Conservation (phyloP, 2,888 invertebrate species). For the Atrina japonica region DNA sequence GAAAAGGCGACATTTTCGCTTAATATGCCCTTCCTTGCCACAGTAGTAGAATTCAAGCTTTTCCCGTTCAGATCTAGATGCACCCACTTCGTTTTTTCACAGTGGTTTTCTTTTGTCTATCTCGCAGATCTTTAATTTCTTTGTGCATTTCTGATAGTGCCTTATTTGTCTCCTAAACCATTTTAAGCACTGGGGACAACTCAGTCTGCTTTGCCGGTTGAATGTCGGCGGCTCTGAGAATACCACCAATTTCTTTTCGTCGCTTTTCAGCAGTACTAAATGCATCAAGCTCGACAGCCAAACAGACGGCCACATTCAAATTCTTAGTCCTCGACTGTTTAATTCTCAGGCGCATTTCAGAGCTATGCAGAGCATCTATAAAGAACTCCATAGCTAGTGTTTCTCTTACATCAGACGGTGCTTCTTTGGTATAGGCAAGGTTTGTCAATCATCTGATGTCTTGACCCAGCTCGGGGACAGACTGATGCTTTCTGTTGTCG, state of each 20-base stretch:
- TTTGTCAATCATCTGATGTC: no score
- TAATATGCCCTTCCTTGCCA: no score
- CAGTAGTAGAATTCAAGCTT: no score
- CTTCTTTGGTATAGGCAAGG: no score
- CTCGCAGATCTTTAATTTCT: not conserved
- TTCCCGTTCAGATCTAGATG: not conserved
- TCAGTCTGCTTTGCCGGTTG: not conserved
- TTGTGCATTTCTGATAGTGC: not conserved
- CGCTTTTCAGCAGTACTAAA: slow-evolving; percentile 18
- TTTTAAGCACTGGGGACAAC: no score
- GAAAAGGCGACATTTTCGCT: no score
- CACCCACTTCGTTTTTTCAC: not conserved
- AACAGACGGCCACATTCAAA: slow-evolving; percentile 5
- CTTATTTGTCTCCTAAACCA: no score
- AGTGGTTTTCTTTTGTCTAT: not conserved
- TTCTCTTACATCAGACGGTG: slow-evolving; percentile 10
- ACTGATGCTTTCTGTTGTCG: slow-evolving; percentile 1
- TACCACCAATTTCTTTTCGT: not conserved
- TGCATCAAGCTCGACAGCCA: no score
- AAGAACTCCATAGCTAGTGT: slow-evolving; percentile 7
- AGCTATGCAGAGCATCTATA: slow-evolving; percentile 3
- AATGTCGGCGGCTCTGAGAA: not conserved
- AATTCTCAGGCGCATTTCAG: slow-evolving; percentile 14
- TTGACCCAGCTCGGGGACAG: not conserved
- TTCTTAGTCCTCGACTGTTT: slow-evolving; percentile 16